A percentile compares a stretch with the other conserved stretches of the same genome.
phyloP scores from a whole-genome alignment of 2,888 invertebrate genomes.

The Erebia aethiops region DNA sequence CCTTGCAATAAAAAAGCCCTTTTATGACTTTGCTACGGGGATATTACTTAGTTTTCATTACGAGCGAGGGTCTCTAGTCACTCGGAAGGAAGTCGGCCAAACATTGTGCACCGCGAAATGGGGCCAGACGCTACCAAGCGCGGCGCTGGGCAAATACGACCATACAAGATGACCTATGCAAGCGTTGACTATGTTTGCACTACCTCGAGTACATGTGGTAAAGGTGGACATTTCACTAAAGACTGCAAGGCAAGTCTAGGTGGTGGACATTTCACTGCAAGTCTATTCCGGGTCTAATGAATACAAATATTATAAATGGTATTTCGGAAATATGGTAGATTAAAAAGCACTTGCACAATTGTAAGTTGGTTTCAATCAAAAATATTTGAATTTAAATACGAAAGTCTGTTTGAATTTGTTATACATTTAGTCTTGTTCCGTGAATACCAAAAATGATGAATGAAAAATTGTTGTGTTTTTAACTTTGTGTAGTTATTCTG shows the following conservation, averaged over 20 bases:
- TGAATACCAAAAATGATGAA: too few species aligned
- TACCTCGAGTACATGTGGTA: not conserved
- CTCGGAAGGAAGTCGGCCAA: constrained; percentile 55
- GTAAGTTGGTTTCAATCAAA: too few species aligned
- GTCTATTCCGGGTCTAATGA: too few species aligned
- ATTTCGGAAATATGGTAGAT: too few species aligned
- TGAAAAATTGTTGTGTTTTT: too few species aligned
- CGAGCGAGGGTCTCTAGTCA: constrained; percentile 41
- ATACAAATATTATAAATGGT: too few species aligned
- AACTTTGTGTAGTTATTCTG: too few species aligned
- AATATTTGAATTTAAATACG: too few species aligned
- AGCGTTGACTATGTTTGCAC: not conserved
- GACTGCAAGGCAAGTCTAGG: not conserved
- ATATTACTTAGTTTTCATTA: constrained; percentile 30
- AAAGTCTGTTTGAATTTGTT: too few species aligned
- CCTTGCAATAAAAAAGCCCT: not conserved
- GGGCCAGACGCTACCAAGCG: constrained; percentile 20
- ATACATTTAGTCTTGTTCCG: too few species aligned
- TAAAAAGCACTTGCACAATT: too few species aligned
- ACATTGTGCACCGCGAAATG: constrained; percentile 38
- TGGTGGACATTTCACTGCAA: not conserved
- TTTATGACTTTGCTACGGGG: not conserved
- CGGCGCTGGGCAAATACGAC: constrained; percentile 30
- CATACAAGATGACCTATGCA: constrained; percentile 22
- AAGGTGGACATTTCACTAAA: not conserved